Percentiles rank a stretch among this genome's conserved stretches.
Evolutionary conservation across 2,797 vertebrate species (phyloP).

Genomic region (Garrulus glandarius): DNA sequence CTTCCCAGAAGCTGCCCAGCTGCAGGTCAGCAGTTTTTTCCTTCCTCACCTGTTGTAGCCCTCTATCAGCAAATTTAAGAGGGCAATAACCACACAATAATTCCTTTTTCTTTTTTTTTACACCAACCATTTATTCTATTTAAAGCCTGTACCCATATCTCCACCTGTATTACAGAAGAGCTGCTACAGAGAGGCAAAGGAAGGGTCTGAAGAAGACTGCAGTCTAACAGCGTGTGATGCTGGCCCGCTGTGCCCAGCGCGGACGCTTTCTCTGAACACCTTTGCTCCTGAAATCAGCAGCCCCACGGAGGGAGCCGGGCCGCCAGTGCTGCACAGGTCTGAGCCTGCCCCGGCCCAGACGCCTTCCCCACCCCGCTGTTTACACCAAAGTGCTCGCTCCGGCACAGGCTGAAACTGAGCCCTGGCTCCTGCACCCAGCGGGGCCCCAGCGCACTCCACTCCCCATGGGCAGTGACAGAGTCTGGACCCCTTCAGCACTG

Average conservation of each 20-base stretch:
- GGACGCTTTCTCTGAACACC: not conserved
- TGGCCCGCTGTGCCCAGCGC: rapidly evolving
- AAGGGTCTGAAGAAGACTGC: not conserved
- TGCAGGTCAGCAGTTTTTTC: not conserved
- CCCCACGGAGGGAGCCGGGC: not conserved
- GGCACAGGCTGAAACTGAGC: not conserved
- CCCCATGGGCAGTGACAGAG: rapidly evolving
- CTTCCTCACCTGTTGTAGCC: not conserved
- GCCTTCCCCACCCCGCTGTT: conserved; percentile 48
- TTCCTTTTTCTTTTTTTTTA: not conserved
- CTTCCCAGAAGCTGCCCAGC: not conserved
- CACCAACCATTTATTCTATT: not conserved
- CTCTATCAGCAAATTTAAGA: conserved; percentile 6
- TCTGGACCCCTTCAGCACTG: rapidly evolving
- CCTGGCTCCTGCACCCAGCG: not conserved
- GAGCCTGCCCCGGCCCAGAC: conserved; percentile 30
- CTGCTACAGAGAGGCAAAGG: not conserved
- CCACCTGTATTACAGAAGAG: not conserved
- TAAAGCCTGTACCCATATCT: not conserved
- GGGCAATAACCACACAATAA: not conserved
- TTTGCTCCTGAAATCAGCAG: conserved; percentile 12
- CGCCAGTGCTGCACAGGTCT: not conserved
- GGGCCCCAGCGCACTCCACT: rapidly evolving
- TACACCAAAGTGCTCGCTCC: not conserved
- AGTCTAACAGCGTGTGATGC: rapidly evolving